Evolutionary conservation across 2,113 vertebrate species (phyloP), one percentile per base, ranked within the genome.

Genomic region (Dromiciops gliroides): DNA sequence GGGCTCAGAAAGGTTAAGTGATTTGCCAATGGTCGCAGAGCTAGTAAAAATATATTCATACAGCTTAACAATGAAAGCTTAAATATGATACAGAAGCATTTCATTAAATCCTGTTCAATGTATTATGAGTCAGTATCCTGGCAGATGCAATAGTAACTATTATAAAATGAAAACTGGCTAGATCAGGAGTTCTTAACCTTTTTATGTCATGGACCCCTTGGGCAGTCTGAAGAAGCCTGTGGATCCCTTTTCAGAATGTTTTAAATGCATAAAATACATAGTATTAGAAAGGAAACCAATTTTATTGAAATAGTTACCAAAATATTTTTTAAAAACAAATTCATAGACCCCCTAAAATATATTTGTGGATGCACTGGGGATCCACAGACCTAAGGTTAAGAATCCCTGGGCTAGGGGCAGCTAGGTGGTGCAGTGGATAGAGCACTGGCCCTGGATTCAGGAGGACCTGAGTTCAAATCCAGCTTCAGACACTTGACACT

Each of bases 31-130:
- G 53, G 7, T 91, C 28, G 95, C 67, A 23, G n/a, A 91, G 95
- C 93, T 11, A 93, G 37, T 93, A 48, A 24, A 2, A 0, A 94
- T 37, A 22, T 90, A 93, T 25, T 90, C 26, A 94, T 14, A 93
- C 8, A 90, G 24, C 94, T 9, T 6, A 91, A 53, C 44, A 91
- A 91, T 56, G 51, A 53, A 96, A 75, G 26, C 67, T 7, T 95
- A 48, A 93, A 89, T 89, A 89, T 49, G 50, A 89, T 7, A 88
- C 28, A 95, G 92, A 92, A 96, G 92, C 24, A 94, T 3, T 91
- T 19, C n/a, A 92, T 95, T 75, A 28, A 96, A 37, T n/a, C 93
- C 94, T 51, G 91, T 95, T 97, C 14, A 10, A 93, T 93, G 90
- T 94, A 4, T 50, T 94, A 92, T 9, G 97, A 94, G 19, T 8